Percentiles rank a stretch among this genome's conserved stretches.
Evolutionary conservation across 1,140 invertebrate species (phyloP).

Genomic region (Papilio glaucus): DNA sequence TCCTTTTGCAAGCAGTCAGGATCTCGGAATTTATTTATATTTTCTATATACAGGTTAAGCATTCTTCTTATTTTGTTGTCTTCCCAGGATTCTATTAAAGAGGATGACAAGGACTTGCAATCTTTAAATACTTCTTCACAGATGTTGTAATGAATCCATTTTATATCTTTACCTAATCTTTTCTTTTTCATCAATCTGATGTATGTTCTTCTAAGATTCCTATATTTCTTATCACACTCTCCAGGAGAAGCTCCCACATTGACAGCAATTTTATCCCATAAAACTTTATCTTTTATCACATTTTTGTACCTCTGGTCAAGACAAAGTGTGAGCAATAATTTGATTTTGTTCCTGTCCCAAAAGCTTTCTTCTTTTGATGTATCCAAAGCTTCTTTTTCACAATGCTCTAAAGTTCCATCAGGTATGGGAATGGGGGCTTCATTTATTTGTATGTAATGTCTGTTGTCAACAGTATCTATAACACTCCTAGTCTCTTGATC

Average conservation of each 20-base stretch:
- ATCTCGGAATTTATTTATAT: slow-evolving; percentile 64
- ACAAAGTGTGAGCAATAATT: slow-evolving; percentile 63
- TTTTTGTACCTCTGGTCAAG: slow-evolving; percentile 63
- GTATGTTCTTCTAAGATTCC: slow-evolving; percentile 67
- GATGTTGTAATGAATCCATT: slow-evolving; percentile 70
- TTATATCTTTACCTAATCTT: slow-evolving; percentile 69
- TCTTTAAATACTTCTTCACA: slow-evolving; percentile 75
- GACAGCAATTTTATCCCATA: slow-evolving; percentile 66
- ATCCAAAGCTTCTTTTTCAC: slow-evolving; percentile 46
- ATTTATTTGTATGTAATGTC: slow-evolving; percentile 65
- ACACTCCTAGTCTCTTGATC: slow-evolving; percentile 64
- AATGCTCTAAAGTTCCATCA: slow-evolving; percentile 44
- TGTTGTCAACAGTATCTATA: slow-evolving; percentile 60
- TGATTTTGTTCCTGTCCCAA: slow-evolving; percentile 73
- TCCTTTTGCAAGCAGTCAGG: slow-evolving; percentile 67
- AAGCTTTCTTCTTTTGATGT: slow-evolving; percentile 60
- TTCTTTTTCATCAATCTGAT: slow-evolving; percentile 73
- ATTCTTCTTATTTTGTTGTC: slow-evolving; percentile 65
- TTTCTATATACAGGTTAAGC: slow-evolving; percentile 70
- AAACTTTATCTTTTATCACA: slow-evolving; percentile 55
- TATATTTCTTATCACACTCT: slow-evolving; percentile 73
- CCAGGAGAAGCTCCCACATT: slow-evolving; percentile 61
- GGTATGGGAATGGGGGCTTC: slow-evolving; percentile 45
- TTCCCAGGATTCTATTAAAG: slow-evolving; percentile 70
- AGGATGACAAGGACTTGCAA: slow-evolving; percentile 60